Conservation (phyloP, 2,797 vertebrate genomes). For the Limosa lapponica region DNA sequence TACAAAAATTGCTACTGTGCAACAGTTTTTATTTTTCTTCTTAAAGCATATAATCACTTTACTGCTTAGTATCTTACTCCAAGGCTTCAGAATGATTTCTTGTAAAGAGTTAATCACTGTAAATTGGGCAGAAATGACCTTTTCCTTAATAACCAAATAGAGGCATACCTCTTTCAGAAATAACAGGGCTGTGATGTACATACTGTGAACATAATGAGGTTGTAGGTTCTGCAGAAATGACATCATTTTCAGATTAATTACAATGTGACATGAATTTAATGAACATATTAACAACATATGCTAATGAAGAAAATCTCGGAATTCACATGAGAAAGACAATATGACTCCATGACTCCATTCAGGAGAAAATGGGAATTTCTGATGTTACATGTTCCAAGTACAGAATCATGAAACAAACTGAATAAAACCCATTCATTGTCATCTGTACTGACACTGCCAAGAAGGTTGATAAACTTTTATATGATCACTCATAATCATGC, state of each 20-base stretch:
- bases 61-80: neutral
- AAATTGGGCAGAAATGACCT: conserved; percentile 38
- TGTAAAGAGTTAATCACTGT: conserved; percentile 3
- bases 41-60: neutral
- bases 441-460: neutral
- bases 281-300: conserved; percentile 45
- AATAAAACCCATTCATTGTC: neutral
- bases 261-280: conserved; percentile 57
- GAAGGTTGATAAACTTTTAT: neutral
- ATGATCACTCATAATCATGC: neutral
- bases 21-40: neutral
- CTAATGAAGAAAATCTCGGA: conserved; percentile 35
- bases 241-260: conserved; percentile 63
- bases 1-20: neutral
- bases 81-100: neutral
- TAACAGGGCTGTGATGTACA: conserved; percentile 25
- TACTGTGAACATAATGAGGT: conserved; percentile 64
- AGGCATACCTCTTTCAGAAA: conserved; percentile 16
- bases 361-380: neutral
- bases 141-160: conserved; percentile 41
- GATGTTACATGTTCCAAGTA: neutral
- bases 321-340: neutral
- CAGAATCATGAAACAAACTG: neutral
- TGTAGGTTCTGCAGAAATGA: conserved; percentile 60
- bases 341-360: neutral